phyloP scores from a whole-genome alignment of 2,797 vertebrate species.

The Sorex maritimensis region DNA sequence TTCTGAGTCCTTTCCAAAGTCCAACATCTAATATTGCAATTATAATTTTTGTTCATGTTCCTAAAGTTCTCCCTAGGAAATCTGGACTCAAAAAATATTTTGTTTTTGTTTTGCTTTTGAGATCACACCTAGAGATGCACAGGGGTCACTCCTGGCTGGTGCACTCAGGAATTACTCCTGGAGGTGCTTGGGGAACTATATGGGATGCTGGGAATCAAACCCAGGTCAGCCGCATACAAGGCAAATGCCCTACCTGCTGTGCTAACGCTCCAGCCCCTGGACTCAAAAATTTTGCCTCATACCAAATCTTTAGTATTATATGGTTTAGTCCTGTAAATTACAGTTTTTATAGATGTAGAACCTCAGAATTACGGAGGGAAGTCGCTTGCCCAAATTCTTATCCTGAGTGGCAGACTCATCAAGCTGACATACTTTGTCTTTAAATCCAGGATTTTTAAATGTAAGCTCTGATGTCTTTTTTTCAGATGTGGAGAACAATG shows the following conservation, averaged over 20 bases:
- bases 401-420: background rate
- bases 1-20: background rate
- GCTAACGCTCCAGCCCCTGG: background rate
- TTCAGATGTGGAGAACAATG: background rate
- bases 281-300: background rate
- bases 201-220: too few relatives aligned
- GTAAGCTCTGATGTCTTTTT: too few relatives aligned
- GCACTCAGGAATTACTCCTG: too few relatives aligned
- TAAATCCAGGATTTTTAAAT: background rate
- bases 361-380: constrained; percentile 3
- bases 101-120: too few relatives aligned
- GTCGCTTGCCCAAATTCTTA: constrained; percentile 1
- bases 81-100: background rate
- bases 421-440: background rate
- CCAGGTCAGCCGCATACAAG: too few relatives aligned
- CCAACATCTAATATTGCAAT: constrained; percentile 20
- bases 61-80: constrained; percentile 26
- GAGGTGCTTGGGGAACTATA: too few relatives aligned
- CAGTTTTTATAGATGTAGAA: background rate
- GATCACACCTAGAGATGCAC: too few relatives aligned
- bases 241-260: too few relatives aligned
- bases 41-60: background rate
- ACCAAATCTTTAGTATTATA: background rate
- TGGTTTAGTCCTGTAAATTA: background rate
- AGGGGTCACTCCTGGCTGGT: too few relatives aligned